Evolutionary conservation across 2,797 vertebrate genomes (phyloP).

Genomic region (Arnoldichthys spilopterus): DNA sequence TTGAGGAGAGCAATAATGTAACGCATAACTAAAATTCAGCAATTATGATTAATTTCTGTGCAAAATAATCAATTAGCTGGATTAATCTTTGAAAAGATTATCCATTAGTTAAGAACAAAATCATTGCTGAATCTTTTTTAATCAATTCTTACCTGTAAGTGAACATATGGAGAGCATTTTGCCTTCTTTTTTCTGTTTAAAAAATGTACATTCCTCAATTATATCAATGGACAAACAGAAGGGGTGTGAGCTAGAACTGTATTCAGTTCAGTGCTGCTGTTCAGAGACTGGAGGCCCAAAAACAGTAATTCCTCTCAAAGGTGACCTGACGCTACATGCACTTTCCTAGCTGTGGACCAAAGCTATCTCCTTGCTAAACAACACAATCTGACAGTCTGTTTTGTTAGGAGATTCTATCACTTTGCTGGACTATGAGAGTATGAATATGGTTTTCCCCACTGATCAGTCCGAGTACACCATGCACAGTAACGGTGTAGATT

Average conservation of each 20-base stretch:
- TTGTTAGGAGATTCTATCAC: not conserved
- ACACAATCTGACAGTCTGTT: not conserved
- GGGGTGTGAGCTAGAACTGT: too few relatives aligned
- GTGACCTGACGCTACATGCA: not conserved
- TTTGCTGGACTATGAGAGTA: not conserved
- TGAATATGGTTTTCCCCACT: not conserved
- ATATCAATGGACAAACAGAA: not conserved
- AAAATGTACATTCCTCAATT: not conserved
- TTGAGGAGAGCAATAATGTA: too few relatives aligned
- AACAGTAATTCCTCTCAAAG: not conserved
- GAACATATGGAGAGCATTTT: too few relatives aligned
- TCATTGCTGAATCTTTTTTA: too few relatives aligned
- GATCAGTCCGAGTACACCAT: not conserved
- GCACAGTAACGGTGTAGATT: not conserved
- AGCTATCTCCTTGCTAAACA: not conserved
- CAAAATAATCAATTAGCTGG: too few relatives aligned
- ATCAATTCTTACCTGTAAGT: too few relatives aligned
- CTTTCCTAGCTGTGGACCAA: not conserved
- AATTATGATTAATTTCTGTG: too few relatives aligned
- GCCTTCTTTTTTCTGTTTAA: too few relatives aligned
- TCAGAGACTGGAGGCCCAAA: not conserved
- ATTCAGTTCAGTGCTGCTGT: not conserved
- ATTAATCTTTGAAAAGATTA: too few relatives aligned
- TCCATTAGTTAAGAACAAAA: too few relatives aligned
- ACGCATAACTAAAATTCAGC: too few relatives aligned